Base-by-base conservation (phyloP, 1,140 invertebrate genomes). In the Antheraea mylitta region DNA sequence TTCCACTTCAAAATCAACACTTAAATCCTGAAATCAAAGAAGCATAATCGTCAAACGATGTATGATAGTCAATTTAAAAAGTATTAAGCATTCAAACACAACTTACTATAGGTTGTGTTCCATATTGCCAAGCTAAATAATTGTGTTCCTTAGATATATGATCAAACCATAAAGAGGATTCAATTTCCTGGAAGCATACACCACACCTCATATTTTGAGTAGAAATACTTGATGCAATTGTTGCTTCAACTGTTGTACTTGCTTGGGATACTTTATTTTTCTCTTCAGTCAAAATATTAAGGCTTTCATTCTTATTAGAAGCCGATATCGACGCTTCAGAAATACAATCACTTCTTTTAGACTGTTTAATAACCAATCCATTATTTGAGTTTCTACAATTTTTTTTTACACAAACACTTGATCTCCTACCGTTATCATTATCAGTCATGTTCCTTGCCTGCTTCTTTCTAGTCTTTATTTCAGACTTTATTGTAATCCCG, bases 91-190 rank as follows among this genome's bases (percentile, higher is more conserved):
- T 30, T 30, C 22, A 30, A 30, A 30, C 22, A 30, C 1, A 42
- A 42, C 79, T 77, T 72, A 87, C 85, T 64, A 87, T 38, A 58
- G 74, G 68, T 19, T 13, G 45, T 61, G 82, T 66, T 10, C 79
- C 78, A 9, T 75, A 67, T 67, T 82, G 80, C 86, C 86, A 85
- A 4, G 85, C 86, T 16, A 87, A 67, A 74, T 89, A 87, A 60
- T 80, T 68, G 38, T 89, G 86, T 68, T 79, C 60, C 11, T 70
- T 71, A 22, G 68, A 62, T 67, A 86, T 86, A 53, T 89, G 86
- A 18, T 75, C 42, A 8, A 80, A 65, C 86, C 86, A 89, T 7
- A 66, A 45, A 0, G 63, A 60, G 0, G 67, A 64, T 8, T 30
- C 45, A 36, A 86, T 66, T 18, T 74, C 69, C 64, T 83, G 45